phyloP scores from a whole-genome alignment of 2,888 invertebrate genomes.

The Catocala nupta region DNA sequence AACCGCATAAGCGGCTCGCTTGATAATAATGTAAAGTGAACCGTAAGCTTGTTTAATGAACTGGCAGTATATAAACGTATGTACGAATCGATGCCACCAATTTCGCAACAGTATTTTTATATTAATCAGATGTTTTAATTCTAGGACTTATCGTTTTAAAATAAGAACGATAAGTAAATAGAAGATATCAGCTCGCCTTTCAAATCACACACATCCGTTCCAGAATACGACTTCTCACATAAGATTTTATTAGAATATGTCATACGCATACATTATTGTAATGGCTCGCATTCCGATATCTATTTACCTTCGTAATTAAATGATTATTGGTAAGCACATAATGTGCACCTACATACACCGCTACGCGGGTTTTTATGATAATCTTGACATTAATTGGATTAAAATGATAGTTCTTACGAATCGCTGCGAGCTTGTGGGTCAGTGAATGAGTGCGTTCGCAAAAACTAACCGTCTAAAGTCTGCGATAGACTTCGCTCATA shows the following conservation, averaged over 20 bases:
- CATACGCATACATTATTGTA: slow-evolving; percentile 65
- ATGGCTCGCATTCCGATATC: slow-evolving; percentile 58
- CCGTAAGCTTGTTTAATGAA: too few relatives aligned
- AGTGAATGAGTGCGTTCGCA: slow-evolving; percentile 38
- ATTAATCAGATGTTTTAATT: too few relatives aligned
- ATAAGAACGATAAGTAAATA: background rate
- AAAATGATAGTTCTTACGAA: slow-evolving; percentile 56
- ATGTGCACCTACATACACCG: slow-evolving; percentile 50
- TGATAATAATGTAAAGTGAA: too few relatives aligned
- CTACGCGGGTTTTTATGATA: slow-evolving; percentile 51
- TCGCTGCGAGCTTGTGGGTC: slow-evolving; percentile 41
- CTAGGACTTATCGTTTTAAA: too few relatives aligned
- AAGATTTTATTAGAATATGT: slow-evolving; percentile 56
- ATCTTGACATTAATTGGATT: slow-evolving; percentile 52
- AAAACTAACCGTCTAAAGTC: slow-evolving; percentile 28
- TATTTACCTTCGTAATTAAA: slow-evolving; percentile 67
- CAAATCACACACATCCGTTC: slow-evolving; percentile 6
- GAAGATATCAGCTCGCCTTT: background rate
- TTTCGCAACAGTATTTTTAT: too few relatives aligned
- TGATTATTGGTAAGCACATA: slow-evolving; percentile 69
- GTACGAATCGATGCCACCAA: too few relatives aligned
- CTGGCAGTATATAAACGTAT: too few relatives aligned
- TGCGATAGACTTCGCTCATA: background rate
- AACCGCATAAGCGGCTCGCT: too few relatives aligned
- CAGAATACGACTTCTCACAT: slow-evolving; percentile 55